Conservation (phyloP, 2,888 invertebrate species). For the Dioctria linearis region DNA sequence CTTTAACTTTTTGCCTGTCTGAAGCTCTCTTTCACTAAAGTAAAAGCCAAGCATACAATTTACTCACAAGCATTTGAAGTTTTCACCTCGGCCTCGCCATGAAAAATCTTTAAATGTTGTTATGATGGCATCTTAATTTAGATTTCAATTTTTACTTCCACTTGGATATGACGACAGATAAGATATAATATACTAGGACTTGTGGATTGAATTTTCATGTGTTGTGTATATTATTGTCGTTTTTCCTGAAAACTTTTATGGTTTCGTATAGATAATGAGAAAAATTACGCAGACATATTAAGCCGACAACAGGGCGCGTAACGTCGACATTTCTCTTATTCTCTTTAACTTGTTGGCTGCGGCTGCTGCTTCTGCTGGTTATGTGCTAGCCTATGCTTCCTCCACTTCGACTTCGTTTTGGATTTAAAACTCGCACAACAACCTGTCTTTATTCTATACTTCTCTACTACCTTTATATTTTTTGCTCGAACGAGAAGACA, state of each 20-base stretch:
- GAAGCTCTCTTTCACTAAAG: constrained; percentile 21
- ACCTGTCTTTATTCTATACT: constrained; percentile 46
- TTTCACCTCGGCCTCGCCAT: constrained; percentile 34
- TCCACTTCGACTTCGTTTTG: not conserved
- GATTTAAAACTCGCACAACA: constrained; percentile 39
- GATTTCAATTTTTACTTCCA: constrained; percentile 35
- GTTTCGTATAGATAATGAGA: constrained; percentile 37
- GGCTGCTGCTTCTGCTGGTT: too few species aligned
- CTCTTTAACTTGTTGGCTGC: constrained; percentile 5
- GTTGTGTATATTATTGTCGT: not conserved
- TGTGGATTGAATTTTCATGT: not conserved
- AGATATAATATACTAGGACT: not conserved
- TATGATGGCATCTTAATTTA: constrained; percentile 28
- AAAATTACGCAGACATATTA: constrained; percentile 32
- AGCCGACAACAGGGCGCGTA: constrained; percentile 48
- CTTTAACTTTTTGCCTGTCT: constrained; percentile 40
- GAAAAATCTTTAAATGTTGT: constrained; percentile 8
- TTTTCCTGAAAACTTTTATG: constrained; percentile 39
- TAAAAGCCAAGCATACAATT: constrained; percentile 8
- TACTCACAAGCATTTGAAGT: constrained; percentile 22
- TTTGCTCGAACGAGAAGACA: constrained; percentile 40
- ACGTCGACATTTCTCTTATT: constrained; percentile 25
- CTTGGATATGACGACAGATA: constrained; percentile 16
- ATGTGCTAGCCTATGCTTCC: too few species aligned
- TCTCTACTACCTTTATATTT: constrained; percentile 38